A percentile compares a stretch with the other conserved stretches of the same genome.
These are phyloP conservation scores for Rhysida immarginata DNA, from an alignment of 1,140 invertebrate genomes.

Conservation along the genomic window DNA sequence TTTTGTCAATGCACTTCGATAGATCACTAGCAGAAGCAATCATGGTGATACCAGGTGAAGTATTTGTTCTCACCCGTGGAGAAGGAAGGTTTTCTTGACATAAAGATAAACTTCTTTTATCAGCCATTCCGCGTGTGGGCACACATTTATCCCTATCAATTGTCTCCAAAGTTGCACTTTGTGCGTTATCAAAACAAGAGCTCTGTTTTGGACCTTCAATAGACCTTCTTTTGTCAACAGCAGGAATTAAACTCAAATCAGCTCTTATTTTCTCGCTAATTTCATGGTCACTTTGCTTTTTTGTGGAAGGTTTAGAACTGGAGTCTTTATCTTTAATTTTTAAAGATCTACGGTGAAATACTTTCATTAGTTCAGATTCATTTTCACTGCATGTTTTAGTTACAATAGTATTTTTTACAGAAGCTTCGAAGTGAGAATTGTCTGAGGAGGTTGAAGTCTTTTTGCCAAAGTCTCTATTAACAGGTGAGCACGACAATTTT, in stretches of 20 bases:
- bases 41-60: constrained; percentile 16
- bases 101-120: neutral
- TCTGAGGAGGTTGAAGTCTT: too few species aligned
- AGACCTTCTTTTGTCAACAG: too few species aligned
- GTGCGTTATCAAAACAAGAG: constrained; percentile 13
- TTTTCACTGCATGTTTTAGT: too few species aligned
- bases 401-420: too few species aligned
- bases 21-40: constrained; percentile 11
- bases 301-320: constrained; percentile 32
- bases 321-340: constrained; percentile 52
- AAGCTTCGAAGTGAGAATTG: too few species aligned
- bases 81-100: neutral
- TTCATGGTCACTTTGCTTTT: constrained; percentile 45
- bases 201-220: constrained; percentile 28
- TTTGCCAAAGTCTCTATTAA: too few species aligned
- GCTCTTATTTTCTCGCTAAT: constrained; percentile 25
- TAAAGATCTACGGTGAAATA: constrained; percentile 55
- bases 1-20: constrained; percentile 1
- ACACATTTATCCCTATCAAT: constrained; percentile 10
- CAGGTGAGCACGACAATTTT: too few species aligned
- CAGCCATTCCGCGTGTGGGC: neutral
- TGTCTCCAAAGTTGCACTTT: constrained; percentile 16
- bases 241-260: constrained; percentile 22
- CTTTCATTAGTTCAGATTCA: constrained; percentile 61
- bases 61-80: neutral